phyloP scores from a whole-genome alignment of 2,888 invertebrate species.

The Aethes cnicana region DNA sequence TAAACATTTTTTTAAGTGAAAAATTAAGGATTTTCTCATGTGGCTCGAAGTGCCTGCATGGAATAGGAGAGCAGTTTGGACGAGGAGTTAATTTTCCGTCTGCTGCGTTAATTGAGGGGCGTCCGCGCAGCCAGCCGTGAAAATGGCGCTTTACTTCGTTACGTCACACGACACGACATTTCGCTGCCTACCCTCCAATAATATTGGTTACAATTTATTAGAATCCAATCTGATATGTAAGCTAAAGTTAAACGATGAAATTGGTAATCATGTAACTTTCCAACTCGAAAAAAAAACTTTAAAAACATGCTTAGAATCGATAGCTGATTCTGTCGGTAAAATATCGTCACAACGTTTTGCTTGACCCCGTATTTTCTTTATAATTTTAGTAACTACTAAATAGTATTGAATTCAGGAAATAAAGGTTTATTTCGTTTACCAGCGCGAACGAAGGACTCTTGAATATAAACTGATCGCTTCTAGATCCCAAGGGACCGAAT shows the following conservation, averaged over 20 bases:
- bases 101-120: constrained; percentile 33
- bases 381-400: no score
- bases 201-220: constrained; percentile 18
- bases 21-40: neutral
- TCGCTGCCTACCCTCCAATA: neutral
- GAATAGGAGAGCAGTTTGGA: constrained; percentile 15
- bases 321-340: no score
- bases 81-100: constrained; percentile 35
- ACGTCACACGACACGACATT: constrained; percentile 14
- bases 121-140: constrained; percentile 31
- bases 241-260: no score
- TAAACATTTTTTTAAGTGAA: no score
- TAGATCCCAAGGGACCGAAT: no score
- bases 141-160: constrained; percentile 27
- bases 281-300: no score
- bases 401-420: no score
- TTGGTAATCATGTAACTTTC: no score
- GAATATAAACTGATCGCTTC: constrained; percentile 24
- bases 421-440: constrained; percentile 18
- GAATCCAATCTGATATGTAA: constrained; percentile 17
- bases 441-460: neutral
- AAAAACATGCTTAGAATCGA: no score
- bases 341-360: no score
- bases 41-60: neutral
- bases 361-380: no score